Conservation (phyloP, 2,113 vertebrate species). For the Passer montanus region DNA sequence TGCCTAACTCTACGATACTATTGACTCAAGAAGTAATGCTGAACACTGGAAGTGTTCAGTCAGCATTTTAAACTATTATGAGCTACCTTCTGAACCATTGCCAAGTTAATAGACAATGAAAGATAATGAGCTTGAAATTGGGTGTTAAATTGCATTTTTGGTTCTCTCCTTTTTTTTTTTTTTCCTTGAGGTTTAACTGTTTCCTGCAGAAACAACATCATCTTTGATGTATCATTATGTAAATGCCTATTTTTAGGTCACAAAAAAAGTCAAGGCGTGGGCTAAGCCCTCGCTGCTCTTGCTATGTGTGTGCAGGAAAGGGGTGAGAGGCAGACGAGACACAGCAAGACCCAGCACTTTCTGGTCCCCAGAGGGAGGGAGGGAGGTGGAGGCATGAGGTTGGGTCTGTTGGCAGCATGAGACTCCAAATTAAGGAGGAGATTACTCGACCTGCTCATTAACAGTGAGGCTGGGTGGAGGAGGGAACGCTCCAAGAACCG, state of each 20-base stretch:
- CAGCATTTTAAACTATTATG: slow-evolving; percentile 89
- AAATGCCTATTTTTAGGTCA: slow-evolving; percentile 74
- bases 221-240: slow-evolving; percentile 72
- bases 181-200: slow-evolving; percentile 79
- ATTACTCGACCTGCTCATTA: not conserved
- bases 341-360: not conserved
- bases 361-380: not conserved
- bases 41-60: slow-evolving; percentile 83
- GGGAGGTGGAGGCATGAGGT: not conserved
- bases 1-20: slow-evolving; percentile 37
- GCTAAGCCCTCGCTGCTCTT: not conserved
- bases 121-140: slow-evolving; percentile 91
- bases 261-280: not conserved
- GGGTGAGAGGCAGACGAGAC: not conserved
- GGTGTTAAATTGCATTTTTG: slow-evolving; percentile 89
- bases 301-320: not conserved
- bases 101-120: slow-evolving; percentile 91
- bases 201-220: slow-evolving; percentile 78
- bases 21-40: slow-evolving; percentile 74
- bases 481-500: not conserved
- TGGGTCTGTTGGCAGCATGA: not conserved
- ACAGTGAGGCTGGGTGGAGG: not conserved
- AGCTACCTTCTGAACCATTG: slow-evolving; percentile 88
- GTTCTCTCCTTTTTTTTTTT: slow-evolving; percentile 71
- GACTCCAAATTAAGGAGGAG: slow-evolving; percentile 13